Percentiles rank a stretch among this genome's conserved stretches.
phyloP scores from a whole-genome alignment of 2,113 vertebrate genomes.

The Myrmecobius fasciatus region DNA sequence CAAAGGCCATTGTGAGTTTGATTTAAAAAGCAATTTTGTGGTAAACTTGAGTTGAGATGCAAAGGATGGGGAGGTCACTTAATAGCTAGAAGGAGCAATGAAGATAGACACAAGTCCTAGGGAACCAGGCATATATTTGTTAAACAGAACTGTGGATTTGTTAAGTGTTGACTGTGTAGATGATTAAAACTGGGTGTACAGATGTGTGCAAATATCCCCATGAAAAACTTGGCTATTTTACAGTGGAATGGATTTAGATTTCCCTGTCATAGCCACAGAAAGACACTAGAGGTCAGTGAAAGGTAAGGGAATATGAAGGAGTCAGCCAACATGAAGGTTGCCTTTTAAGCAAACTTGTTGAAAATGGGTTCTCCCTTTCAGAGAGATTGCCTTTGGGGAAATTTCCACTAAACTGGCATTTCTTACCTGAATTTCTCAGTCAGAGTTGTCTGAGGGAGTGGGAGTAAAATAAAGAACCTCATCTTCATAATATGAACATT shows the following conservation, averaged over 20 bases:
- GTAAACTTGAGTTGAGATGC: background rate
- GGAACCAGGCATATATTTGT: background rate
- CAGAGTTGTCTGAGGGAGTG: conserved; percentile 37
- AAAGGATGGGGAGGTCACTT: background rate
- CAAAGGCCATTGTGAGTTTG: background rate
- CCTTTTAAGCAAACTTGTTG: background rate
- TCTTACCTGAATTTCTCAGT: background rate
- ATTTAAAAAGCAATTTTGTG: background rate
- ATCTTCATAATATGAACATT: conserved; percentile 3
- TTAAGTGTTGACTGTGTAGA: background rate
- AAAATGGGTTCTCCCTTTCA: conserved; percentile 2
- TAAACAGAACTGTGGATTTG: background rate
- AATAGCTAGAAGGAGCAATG: background rate
- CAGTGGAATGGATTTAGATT: background rate
- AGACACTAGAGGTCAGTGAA: conserved; percentile 83
- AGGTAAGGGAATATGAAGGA: conserved; percentile 57
- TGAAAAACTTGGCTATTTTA: background rate
- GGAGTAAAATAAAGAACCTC: conserved; percentile 42
- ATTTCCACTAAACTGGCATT: conserved; percentile 34
- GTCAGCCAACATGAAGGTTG: background rate
- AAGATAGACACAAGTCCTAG: background rate
- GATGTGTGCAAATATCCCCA: background rate
- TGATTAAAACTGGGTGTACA: background rate
- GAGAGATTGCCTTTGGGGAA: conserved; percentile 58
- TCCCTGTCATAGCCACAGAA: background rate